Evolutionary conservation across 2,113 vertebrate genomes (phyloP), one percentile per base, ranked within the genome.

Genomic region (Prochilodus magdalenae): DNA sequence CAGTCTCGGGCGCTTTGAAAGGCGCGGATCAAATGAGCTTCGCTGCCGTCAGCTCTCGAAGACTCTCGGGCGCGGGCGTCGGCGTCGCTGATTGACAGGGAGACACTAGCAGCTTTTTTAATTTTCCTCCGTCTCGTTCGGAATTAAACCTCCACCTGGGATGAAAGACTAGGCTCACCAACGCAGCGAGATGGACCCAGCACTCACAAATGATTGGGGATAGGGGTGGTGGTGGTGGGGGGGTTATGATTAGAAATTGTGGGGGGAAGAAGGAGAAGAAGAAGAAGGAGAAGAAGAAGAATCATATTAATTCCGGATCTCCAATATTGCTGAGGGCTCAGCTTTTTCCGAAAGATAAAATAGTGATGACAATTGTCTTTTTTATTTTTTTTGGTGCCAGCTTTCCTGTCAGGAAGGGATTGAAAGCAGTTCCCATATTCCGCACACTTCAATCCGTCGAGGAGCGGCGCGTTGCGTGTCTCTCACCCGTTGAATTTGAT

Each of bases 121-220:
- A 94, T 95, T 96, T 97, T 91, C 94, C 92, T 22, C 93, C 86
- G 86, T 88, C 92, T 93, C 88, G 92, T 92, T 94, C 95, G 91
- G 86, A 93, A 92, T 94, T 91, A 97, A 96, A 96, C 95, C 94
- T 95, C 94, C 94, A 94, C 93, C 94, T 92, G 87, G 91, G 94
- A 94, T 95, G 94, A 96, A 93, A 93, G 92, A 88, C 91, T 90
- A 87, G 91, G 92, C 91, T 95, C 94, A 94, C 79, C 57, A 67
- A 75, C 73, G 33, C 5, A 11, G 51, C 29, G 36, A 83, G 88
- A 91, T 81, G 85, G 57, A 90, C 76, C 70, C 24, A 27, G 83
- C 89, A 85, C 85, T 87, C 83, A 81, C 84, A 86, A 90, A 91
- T 90, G 88, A 92, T 88, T 88, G 89, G 79, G 85, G 72, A 89